Percentiles rank a stretch among this genome's conserved stretches.
These are phyloP conservation scores for Vireo altiloquus DNA, from an alignment of 2,113 vertebrate species.

Conservation along the genomic window DNA sequence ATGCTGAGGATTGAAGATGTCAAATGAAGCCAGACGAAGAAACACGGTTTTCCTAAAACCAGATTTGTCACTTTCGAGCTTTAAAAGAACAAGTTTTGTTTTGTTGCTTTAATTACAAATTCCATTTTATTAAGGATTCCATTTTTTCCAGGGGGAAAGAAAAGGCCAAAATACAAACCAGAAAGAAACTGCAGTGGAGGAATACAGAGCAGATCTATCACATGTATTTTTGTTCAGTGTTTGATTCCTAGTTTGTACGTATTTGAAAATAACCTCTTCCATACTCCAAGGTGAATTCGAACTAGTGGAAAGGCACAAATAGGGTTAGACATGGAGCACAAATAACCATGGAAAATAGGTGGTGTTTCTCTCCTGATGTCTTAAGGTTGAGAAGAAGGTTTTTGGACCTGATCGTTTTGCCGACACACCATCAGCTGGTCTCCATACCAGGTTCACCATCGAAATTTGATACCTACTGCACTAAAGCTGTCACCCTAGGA, in stretches of 20 bases:
- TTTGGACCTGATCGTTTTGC: background rate
- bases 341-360: background rate
- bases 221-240: background rate
- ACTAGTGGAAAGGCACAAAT: background rate
- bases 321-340: background rate
- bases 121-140: background rate
- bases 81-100: background rate
- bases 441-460: background rate
- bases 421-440: background rate
- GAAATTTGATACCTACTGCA: background rate
- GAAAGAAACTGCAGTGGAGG: background rate
- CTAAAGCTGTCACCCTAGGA: background rate
- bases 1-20: slow-evolving; percentile 38
- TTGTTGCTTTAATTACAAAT: slow-evolving; percentile 24
- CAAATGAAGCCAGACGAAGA: slow-evolving; percentile 12
- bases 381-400: background rate
- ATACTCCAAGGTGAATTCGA: background rate
- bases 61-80: slow-evolving; percentile 8
- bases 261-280: background rate
- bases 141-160: background rate
- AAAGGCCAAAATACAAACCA: background rate
- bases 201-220: background rate
- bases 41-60: background rate
- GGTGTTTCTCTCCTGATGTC: background rate
- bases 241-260: background rate